Percentiles rank a stretch among this genome's conserved stretches.
These are phyloP conservation scores for Esperia sulphurella DNA, from an alignment of 2,888 invertebrate species.

Conservation along the genomic window DNA sequence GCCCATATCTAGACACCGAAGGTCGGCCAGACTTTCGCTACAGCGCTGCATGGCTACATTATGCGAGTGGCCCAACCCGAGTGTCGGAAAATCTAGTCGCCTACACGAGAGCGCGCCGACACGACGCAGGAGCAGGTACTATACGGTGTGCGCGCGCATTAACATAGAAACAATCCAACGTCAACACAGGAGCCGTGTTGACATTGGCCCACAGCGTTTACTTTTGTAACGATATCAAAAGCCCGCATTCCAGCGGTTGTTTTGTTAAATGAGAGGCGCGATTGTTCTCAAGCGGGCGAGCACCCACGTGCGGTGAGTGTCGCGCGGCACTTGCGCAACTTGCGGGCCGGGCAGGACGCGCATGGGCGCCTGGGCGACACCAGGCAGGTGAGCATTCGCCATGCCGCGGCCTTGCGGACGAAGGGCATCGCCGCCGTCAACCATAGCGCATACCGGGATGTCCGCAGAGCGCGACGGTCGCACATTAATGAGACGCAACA, in stretches of 20 bases:
- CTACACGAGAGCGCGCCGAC: conserved; percentile 46
- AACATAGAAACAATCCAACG: conserved; percentile 59
- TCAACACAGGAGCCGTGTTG: conserved; percentile 62
- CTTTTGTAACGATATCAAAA: conserved; percentile 72
- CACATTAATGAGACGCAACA: conserved; percentile 18
- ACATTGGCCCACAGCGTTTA: conserved; percentile 69
- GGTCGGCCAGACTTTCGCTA: conserved; percentile 76
- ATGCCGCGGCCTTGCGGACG: conserved; percentile 44
- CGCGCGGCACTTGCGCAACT: conserved; percentile 57
- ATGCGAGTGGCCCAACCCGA: conserved; percentile 58
- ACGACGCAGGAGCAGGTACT: not conserved
- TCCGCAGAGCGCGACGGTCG: conserved; percentile 31
- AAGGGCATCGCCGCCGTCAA: conserved; percentile 33
- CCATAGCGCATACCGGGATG: conserved; percentile 28
- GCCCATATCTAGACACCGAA: conserved; percentile 70
- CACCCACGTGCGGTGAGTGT: conserved; percentile 53
- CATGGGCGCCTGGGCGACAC: conserved; percentile 18
- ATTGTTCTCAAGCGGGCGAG: conserved; percentile 57
- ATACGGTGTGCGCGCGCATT: conserved; percentile 35
- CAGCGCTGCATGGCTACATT: conserved; percentile 44
- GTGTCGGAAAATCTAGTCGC: conserved; percentile 66
- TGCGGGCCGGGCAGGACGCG: not conserved
- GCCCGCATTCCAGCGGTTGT: conserved; percentile 63
- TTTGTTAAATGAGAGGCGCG: conserved; percentile 54
- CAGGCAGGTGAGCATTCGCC: conserved; percentile 52